Percentiles rank a stretch among this genome's conserved stretches.
Conservation (phyloP, 2,113 vertebrate genomes). For the Hippocampus comes region DNA sequence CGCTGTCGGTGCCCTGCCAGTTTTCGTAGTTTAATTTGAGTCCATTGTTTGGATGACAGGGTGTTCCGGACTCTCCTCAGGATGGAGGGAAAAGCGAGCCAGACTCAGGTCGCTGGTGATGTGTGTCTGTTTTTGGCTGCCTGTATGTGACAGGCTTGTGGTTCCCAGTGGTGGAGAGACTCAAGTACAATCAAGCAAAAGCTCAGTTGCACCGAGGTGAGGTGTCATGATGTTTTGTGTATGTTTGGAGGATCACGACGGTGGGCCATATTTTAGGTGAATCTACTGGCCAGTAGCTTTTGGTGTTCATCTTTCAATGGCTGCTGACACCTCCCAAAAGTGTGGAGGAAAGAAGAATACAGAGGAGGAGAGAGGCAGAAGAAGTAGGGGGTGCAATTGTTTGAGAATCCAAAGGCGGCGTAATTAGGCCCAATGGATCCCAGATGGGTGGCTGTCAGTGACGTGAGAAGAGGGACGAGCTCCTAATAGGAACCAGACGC, state of each 20-base stretch:
- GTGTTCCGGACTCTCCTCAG: constrained; percentile 23
- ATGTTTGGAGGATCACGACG: constrained; percentile 32
- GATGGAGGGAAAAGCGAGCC: constrained; percentile 42
- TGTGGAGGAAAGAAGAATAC: constrained; percentile 45
- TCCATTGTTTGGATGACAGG: constrained; percentile 40
- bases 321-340: constrained; percentile 49
- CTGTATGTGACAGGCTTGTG: constrained; percentile 45
- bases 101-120: constrained; percentile 42
- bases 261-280: constrained; percentile 34
- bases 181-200: constrained; percentile 44
- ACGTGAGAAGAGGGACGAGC: constrained; percentile 78
- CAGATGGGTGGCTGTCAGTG: constrained; percentile 78
- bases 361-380: constrained; percentile 36
- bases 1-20: constrained; percentile 38
- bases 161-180: constrained; percentile 29
- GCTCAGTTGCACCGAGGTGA: constrained; percentile 36
- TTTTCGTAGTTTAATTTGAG: constrained; percentile 39
- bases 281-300: constrained; percentile 42
- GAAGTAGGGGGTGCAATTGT: constrained; percentile 65
- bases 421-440: constrained; percentile 78
- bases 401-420: constrained; percentile 74
- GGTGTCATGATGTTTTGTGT: constrained; percentile 26
- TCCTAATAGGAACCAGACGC: constrained; percentile 75
- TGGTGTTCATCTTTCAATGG: constrained; percentile 17
- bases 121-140: constrained; percentile 50